Percentiles rank a stretch among this genome's conserved stretches.
phyloP scores from a whole-genome alignment of 2,888 invertebrate genomes.

The Galerucella nymphaeae region DNA sequence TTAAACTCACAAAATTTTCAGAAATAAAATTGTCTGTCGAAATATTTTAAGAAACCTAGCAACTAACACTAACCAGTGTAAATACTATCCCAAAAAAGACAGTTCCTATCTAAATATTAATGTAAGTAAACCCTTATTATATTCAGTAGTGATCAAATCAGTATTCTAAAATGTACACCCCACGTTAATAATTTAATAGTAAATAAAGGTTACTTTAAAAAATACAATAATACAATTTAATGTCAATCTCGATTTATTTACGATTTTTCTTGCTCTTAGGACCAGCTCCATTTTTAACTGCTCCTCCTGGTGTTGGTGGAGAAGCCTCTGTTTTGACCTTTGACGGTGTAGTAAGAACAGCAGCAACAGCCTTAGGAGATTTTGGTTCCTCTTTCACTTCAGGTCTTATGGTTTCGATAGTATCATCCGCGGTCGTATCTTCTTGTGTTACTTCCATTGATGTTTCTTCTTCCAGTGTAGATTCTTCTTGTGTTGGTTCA shows the following conservation, averaged over 20 bases:
- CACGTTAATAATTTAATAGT: neutral
- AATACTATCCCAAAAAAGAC: neutral
- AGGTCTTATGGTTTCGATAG: slow-evolving; percentile 63
- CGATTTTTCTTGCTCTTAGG: slow-evolving; percentile 57
- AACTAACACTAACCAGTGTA: neutral
- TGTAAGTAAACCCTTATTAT: neutral
- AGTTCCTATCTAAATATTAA: slow-evolving; percentile 1
- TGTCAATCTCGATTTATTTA: slow-evolving; percentile 22
- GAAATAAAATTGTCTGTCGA: neutral
- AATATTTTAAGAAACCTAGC: neutral
- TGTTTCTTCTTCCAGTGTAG: slow-evolving; percentile 61
- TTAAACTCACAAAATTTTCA: neutral
- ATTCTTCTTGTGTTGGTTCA: slow-evolving; percentile 58
- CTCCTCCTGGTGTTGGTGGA: slow-evolving; percentile 52
- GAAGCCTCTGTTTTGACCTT: slow-evolving; percentile 36
- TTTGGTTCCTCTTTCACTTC: slow-evolving; percentile 47
- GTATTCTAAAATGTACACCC: slow-evolving; percentile 1
- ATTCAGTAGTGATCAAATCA: neutral
- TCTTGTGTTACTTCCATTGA: slow-evolving; percentile 54
- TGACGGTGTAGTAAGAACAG: slow-evolving; percentile 23
- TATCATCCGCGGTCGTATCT: slow-evolving; percentile 55
- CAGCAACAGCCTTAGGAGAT: slow-evolving; percentile 18
- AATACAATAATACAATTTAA: neutral
- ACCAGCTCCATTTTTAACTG: slow-evolving; percentile 58
- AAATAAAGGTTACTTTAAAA: neutral